Base-by-base conservation (phyloP, 2,113 vertebrate genomes). In the Astur gentilis region DNA sequence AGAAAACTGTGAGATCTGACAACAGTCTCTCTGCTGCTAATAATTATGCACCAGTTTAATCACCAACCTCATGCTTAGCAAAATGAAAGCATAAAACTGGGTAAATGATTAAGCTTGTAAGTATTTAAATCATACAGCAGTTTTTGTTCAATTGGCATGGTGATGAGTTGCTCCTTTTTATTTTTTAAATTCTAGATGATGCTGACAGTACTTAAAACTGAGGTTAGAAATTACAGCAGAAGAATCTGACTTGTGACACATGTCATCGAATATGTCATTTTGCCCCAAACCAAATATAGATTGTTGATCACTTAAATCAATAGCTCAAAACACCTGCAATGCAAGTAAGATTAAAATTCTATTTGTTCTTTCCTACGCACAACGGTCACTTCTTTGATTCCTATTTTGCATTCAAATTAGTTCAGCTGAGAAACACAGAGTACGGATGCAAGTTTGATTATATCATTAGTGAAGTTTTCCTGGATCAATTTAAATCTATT, bases 81-180 rank as follows among this genome's bases (percentile, higher is more conserved):
- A 98, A 98, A 97, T 97, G 97, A 98, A 98, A 98, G 97, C 97
- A 90, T 38, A 91, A 96, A 98, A 95, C 91, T 92, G 92, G 95
- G 94, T 96, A 97, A 97, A 98, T 98, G 96, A 98, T 96, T 97
- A 97, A 97, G 97, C 97, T 97, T 97, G 97, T 98, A 98, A 97
- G 98, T 98, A 98, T 98, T 98, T 98, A 98, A 98, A 98, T 98
- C 97, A 98, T 91, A 97, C 83, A 81, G 96, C 94, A 96, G 92
- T 98, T 93, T 96, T 95, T 92, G 45, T 98, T 97, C 97, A 97
- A 97, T 98, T 97, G 95, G 97, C 95, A 97, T 98, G 96, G 93
- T 98, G 98, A 98, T 98, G 98, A 98, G 97, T 95, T 79, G 84
- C 40, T 94, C 57, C 50, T 15, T 88, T 97, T 95, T 54, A 54